Percentiles rank a stretch among this genome's conserved stretches.
Conservation (phyloP, 1,140 invertebrate species). For the honey bee (Apis mellifera) region Amel_HAv3.1 CM009938.2:2307001-2307500, state of each 20-base stretch:
- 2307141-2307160: not conserved
- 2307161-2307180: not conserved
- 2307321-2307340: conserved; percentile 35
- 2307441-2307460: conserved; percentile 56
- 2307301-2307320: conserved; percentile 43
- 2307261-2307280: not conserved
- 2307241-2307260: conserved; percentile 26
- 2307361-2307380: conserved; percentile 36
- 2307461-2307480: conserved; percentile 29
- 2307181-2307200: not conserved
- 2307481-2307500: conserved; percentile 52
- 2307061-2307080: conserved; percentile 31
- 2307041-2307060: conserved; percentile 62
- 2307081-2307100: conserved; percentile 46
- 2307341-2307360: conserved; percentile 70
- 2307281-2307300: conserved; percentile 47
- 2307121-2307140: conserved; percentile 2
- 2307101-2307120: not conserved
- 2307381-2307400: conserved; percentile 14
- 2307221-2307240: conserved; percentile 41
- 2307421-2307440: conserved; percentile 23
- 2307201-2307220: not conserved
- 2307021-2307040: conserved; percentile 65
- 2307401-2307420: conserved; percentile 9
- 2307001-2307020: conserved; percentile 55